A percentile compares a stretch with the other conserved stretches of the same genome.
Evolutionary conservation across 2,113 vertebrate species (phyloP).

Genomic region (Martes martes): DNA sequence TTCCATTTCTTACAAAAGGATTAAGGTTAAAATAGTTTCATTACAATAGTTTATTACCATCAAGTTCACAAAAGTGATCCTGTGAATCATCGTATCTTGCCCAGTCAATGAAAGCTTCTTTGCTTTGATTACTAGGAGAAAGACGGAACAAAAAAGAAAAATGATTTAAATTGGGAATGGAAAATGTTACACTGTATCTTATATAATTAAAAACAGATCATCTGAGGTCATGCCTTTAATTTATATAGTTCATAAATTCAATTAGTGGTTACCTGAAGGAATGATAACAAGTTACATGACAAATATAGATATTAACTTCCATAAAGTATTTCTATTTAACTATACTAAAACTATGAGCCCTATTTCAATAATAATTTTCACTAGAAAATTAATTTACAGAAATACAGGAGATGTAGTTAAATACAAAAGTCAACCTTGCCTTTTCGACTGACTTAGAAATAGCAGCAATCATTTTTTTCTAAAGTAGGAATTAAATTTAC

Average conservation of each 20-base stretch:
- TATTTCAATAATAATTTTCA: not conserved
- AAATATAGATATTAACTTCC: not conserved
- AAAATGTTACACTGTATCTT: not conserved
- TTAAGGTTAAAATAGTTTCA: slow-evolving; percentile 27
- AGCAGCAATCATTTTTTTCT: slow-evolving; percentile 3
- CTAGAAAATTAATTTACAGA: slow-evolving; percentile 37
- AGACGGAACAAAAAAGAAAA: slow-evolving; percentile 54
- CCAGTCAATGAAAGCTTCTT: slow-evolving; percentile 97
- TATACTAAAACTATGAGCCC: slow-evolving; percentile 27
- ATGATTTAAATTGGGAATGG: slow-evolving; percentile 51
- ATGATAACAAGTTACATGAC: not conserved
- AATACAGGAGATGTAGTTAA: not conserved
- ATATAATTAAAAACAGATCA: slow-evolving; percentile 16
- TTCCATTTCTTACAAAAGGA: not conserved
- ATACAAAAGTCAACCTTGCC: slow-evolving; percentile 25
- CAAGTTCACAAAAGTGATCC: slow-evolving; percentile 97
- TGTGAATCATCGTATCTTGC: slow-evolving; percentile 97
- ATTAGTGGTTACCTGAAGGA: not conserved
- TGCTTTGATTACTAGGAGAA: slow-evolving; percentile 91
- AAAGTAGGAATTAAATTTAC: not conserved
- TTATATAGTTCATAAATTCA: slow-evolving; percentile 30
- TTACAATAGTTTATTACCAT: slow-evolving; percentile 84
- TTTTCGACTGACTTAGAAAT: slow-evolving; percentile 15
- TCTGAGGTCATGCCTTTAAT: not conserved
- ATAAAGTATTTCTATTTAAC: not conserved